Evolutionary conservation across 1,140 invertebrate species (phyloP).

Genomic region (Cataglyphis hispanica): DNA sequence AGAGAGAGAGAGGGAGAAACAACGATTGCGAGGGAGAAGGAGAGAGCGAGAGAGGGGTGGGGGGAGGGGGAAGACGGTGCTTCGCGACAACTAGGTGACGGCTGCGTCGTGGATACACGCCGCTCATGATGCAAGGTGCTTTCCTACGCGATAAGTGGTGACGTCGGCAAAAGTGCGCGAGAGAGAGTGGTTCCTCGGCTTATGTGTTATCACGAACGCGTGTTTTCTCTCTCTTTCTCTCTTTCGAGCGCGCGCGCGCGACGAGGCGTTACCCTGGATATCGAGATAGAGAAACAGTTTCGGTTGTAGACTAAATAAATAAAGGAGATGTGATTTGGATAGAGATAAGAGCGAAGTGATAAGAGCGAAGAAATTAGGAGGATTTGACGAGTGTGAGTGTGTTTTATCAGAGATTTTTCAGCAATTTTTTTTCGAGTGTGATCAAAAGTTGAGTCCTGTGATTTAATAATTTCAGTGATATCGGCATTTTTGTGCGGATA

Average conservation of each 20-base stretch:
- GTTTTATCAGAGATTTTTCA: background rate
- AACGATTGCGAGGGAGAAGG: background rate
- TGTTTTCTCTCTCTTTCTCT: constrained; percentile 1
- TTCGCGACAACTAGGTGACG: constrained; percentile 72
- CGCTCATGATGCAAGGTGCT: constrained; percentile 75
- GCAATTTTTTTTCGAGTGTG: too few relatives aligned
- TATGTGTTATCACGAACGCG: background rate
- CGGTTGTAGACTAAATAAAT: too few relatives aligned
- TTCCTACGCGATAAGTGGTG: constrained; percentile 73
- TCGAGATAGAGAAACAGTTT: background rate
- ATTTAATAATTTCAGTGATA: background rate
- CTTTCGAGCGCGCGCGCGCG: background rate
- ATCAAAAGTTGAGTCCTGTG: too few relatives aligned
- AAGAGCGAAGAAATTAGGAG: background rate
- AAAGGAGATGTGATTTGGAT: too few relatives aligned
- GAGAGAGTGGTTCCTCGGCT: constrained; percentile 48
- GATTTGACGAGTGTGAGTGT: background rate
- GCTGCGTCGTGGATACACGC: constrained; percentile 69
- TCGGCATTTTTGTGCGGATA: background rate
- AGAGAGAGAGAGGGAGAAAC: constrained; percentile 4
- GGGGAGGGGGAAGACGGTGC: background rate
- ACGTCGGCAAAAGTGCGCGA: constrained; percentile 68
- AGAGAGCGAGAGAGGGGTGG: background rate
- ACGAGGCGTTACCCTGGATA: background rate
- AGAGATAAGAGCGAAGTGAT: background rate